phyloP scores from a whole-genome alignment of 2,888 invertebrate genomes.

The Dorcus parallelipipedus region DNA sequence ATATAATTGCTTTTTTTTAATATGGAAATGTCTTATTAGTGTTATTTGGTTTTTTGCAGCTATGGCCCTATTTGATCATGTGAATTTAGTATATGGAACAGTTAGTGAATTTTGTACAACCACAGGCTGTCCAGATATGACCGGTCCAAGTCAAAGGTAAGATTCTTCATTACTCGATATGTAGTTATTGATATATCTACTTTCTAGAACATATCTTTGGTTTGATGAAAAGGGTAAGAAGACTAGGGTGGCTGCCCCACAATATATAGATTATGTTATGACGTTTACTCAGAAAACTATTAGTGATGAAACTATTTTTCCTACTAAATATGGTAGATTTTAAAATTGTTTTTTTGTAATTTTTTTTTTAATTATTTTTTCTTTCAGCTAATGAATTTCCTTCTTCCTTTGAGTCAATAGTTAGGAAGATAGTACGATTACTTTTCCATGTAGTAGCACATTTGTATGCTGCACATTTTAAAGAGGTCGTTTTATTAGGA shows the following conservation, averaged over 20 bases:
- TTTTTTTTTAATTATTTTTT: background rate
- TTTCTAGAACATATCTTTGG: constrained; percentile 90
- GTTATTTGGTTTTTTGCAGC: constrained; percentile 56
- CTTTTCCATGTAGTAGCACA: constrained; percentile 98
- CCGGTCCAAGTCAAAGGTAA: constrained; percentile 90
- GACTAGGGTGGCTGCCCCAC: constrained; percentile 93
- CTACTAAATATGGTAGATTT: constrained; percentile 92
- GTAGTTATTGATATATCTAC: constrained; percentile 18
- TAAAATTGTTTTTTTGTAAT: background rate
- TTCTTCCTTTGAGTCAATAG: constrained; percentile 87
- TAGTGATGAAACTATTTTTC: constrained; percentile 95
- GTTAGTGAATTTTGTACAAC: constrained; percentile 98
- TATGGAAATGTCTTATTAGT: background rate
- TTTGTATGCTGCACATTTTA: constrained; percentile 96
- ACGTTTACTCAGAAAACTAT: constrained; percentile 96
- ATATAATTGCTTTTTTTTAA: no score
- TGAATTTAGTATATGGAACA: constrained; percentile 97
- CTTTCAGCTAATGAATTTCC: constrained; percentile 88
- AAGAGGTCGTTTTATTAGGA: constrained; percentile 88
- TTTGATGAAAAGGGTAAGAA: constrained; percentile 99
- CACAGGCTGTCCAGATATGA: constrained; percentile 94
- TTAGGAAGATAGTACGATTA: constrained; percentile 93
- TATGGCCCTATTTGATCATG: constrained; percentile 97
- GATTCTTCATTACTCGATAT: background rate
- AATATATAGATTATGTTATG: constrained; percentile 99